Percentiles rank a stretch among this genome's conserved stretches.
Evolutionary conservation across 2,888 invertebrate species (phyloP).

Genomic region (Sinohyriopsis cumingii): DNA sequence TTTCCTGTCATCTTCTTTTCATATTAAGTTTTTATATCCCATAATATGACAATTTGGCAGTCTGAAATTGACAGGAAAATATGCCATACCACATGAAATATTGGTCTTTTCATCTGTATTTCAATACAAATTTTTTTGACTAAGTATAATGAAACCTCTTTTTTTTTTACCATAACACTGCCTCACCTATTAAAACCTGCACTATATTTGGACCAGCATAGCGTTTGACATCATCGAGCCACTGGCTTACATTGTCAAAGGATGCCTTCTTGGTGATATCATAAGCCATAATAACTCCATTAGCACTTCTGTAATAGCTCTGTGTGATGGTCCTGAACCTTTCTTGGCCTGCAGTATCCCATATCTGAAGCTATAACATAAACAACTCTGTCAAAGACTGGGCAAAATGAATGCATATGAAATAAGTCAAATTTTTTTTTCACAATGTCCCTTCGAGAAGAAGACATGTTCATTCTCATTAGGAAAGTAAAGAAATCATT

Average conservation of each 20-base stretch:
- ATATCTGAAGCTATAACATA: conserved; percentile 85
- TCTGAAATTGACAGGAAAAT: too few relatives aligned
- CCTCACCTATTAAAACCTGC: conserved; percentile 88
- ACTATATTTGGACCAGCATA: conserved; percentile 95
- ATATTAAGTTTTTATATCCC: too few relatives aligned
- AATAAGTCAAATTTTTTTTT: too few relatives aligned
- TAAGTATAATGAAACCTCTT: too few relatives aligned
- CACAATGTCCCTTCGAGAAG: too few relatives aligned
- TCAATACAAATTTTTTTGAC: too few relatives aligned
- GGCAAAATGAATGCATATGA: neutral
- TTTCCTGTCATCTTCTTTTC: too few relatives aligned
- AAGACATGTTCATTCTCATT: too few relatives aligned
- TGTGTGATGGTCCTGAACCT: conserved; percentile 97
- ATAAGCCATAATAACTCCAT: conserved; percentile 97
- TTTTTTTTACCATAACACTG: neutral
- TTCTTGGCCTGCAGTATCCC: conserved; percentile 98
- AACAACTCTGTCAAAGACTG: neutral
- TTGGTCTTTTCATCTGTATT: too few relatives aligned
- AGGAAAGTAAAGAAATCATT: too few relatives aligned
- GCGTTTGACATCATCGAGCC: conserved; percentile 96
- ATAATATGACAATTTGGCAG: too few relatives aligned
- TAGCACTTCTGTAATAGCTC: conserved; percentile 96
- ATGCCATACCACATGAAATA: too few relatives aligned
- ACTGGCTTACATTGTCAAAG: conserved; percentile 91
- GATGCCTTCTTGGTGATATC: conserved; percentile 95